Conservation (phyloP, 2,113 vertebrate species). For the Melanerpes aurifrons region DNA sequence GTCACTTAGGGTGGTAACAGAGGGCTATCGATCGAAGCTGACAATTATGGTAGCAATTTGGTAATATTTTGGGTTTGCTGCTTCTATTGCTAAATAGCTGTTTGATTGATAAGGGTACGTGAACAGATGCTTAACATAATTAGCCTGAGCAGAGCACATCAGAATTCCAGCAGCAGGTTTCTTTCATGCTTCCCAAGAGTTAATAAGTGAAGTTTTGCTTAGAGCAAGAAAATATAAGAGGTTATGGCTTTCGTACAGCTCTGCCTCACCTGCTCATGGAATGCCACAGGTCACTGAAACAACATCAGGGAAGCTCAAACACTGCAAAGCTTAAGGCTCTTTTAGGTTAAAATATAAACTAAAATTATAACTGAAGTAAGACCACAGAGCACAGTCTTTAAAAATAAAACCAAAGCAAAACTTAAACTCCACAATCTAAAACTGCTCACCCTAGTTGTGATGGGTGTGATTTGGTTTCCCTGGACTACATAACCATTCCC, state of each 20-base stretch:
- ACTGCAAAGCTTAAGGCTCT: conserved; percentile 66
- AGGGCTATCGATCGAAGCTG: not conserved
- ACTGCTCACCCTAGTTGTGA: not conserved
- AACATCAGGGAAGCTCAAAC: conserved; percentile 40
- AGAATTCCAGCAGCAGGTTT: conserved; percentile 61
- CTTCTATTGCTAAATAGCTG: conserved; percentile 48
- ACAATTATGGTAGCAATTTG: not conserved
- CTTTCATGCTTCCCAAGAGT: conserved; percentile 62
- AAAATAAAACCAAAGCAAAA: conserved; percentile 23
- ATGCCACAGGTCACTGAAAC: not conserved
- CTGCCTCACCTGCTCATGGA: not conserved
- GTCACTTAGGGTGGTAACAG: not conserved
- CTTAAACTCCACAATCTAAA: conserved; percentile 15
- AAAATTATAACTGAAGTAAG: conserved; percentile 51
- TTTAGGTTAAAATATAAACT: conserved; percentile 38
- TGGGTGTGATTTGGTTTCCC: conserved; percentile 44
- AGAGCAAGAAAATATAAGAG: conserved; percentile 20
- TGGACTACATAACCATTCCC: not conserved
- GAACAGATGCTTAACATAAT: not conserved
- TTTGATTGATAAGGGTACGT: not conserved
- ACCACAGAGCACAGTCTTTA: conserved; percentile 15
- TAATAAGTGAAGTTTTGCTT: not conserved
- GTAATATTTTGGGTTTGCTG: conserved; percentile 33
- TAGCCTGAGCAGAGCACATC: conserved; percentile 56
- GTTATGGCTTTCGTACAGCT: not conserved